These are phyloP conservation scores for Xerus rutilus DNA, from an alignment of 2,797 vertebrate genomes.

Conservation along the genomic window DNA sequence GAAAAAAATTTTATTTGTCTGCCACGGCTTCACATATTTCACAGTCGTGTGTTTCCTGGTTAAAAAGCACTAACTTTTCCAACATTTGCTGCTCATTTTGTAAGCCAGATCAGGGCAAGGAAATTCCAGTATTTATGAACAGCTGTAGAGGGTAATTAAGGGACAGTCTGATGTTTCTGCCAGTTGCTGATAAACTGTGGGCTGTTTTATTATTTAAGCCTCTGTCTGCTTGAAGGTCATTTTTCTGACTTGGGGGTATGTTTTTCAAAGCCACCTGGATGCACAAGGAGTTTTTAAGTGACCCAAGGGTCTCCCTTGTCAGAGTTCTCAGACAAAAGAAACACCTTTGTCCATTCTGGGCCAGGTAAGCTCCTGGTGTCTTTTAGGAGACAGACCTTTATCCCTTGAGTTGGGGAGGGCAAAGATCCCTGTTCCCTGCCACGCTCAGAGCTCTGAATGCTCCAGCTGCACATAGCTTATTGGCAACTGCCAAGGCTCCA, in stretches of 20 bases:
- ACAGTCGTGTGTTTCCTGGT: not conserved
- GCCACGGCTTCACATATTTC: not conserved
- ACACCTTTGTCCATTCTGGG: not conserved
- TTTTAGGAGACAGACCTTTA: not conserved
- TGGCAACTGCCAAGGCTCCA: not conserved
- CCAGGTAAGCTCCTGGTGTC: not conserved
- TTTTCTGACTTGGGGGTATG: not conserved
- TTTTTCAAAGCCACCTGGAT: conserved; percentile 44
- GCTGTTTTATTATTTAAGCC: conserved; percentile 24
- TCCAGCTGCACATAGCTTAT: not conserved
- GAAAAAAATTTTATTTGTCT: not conserved
- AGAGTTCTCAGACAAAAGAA: conserved; percentile 20
- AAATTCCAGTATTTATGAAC: conserved; percentile 20
- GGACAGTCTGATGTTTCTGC: not conserved
- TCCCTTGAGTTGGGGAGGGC: not conserved
- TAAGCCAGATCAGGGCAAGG: conserved; percentile 2
- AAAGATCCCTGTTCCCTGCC: not conserved
- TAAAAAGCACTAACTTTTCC: conserved; percentile 16
- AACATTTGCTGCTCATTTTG: conserved; percentile 42
- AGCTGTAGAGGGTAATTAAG: conserved; percentile 21
- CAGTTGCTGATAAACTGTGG: conserved; percentile 28
- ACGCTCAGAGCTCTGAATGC: not conserved
- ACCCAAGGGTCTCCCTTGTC: not conserved
- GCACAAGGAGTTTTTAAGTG: not conserved
- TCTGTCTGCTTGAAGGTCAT: not conserved